phyloP scores from a whole-genome alignment of 2,888 invertebrate genomes.

The Lasioglossum villosulum region DNA sequence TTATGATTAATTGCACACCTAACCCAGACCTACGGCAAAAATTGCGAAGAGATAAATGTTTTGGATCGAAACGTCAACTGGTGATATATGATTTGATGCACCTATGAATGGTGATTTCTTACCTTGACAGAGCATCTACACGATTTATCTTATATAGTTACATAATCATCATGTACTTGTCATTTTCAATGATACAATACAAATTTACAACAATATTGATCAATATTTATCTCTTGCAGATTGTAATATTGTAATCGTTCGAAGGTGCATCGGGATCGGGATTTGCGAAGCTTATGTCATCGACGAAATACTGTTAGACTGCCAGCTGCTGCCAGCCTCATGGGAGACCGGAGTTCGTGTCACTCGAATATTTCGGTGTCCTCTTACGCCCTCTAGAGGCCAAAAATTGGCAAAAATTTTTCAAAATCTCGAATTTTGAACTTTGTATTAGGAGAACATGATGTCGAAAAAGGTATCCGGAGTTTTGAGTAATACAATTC shows the following conservation, averaged over 20 bases:
- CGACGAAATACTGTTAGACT: no score
- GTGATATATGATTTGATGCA: background rate
- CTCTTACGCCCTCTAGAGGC: no score
- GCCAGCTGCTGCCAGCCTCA: no score
- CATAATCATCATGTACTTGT: background rate
- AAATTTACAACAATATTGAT: background rate
- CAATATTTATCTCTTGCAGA: background rate
- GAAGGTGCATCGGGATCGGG: background rate
- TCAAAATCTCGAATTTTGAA: no score
- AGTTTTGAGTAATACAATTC: no score
- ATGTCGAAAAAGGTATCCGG: no score
- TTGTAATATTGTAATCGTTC: background rate
- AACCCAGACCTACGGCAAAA: constrained; percentile 8
- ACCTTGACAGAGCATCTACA: background rate
- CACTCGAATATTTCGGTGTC: no score
- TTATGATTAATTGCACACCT: constrained; percentile 21
- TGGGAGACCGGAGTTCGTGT: no score
- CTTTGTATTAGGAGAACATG: no score
- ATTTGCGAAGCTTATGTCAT: background rate
- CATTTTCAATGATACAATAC: background rate
- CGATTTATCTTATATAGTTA: background rate
- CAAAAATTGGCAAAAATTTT: no score
- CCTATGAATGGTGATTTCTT: constrained; percentile 26
- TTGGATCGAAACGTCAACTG: constrained; percentile 59
- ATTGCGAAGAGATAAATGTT: constrained; percentile 13